A percentile compares a stretch with the other conserved stretches of the same genome.
Evolutionary conservation across 2,113 vertebrate genomes (phyloP).

Genomic region (Passer montanus): DNA sequence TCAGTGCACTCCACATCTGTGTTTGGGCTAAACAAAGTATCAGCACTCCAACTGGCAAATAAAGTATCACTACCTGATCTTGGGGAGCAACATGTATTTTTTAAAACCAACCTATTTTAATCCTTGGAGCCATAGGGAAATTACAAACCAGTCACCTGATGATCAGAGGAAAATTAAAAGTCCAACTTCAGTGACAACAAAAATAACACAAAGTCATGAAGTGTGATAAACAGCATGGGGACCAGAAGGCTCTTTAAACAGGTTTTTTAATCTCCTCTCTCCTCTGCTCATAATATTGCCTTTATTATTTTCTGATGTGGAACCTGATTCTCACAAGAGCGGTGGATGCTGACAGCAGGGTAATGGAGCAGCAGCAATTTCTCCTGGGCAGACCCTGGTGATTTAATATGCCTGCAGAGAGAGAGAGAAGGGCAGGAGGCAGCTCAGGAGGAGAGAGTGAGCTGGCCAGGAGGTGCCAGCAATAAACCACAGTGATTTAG

Average conservation of each 20-base stretch:
- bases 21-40: not conserved
- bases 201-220: constrained; percentile 7
- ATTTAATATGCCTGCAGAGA: constrained; percentile 46
- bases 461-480: not conserved
- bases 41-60: not conserved
- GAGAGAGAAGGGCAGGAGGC: not conserved
- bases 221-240: constrained; percentile 20
- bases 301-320: constrained; percentile 69
- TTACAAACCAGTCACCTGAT: not conserved
- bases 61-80: not conserved
- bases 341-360: constrained; percentile 37
- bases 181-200: constrained; percentile 4
- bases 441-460: not conserved
- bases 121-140: not conserved
- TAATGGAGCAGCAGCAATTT: constrained; percentile 45
- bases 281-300: constrained; percentile 35
- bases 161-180: constrained; percentile 33
- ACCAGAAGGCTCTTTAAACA: constrained; percentile 25
- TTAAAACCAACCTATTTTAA: not conserved
- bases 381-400: not conserved
- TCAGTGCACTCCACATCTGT: not conserved
- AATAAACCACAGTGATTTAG: not conserved
- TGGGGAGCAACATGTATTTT: not conserved
- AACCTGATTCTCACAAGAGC: constrained; percentile 53
- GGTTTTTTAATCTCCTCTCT: constrained; percentile 64